Conservation (phyloP, 2,797 vertebrate species). For the Danio albolineatus region DNA sequence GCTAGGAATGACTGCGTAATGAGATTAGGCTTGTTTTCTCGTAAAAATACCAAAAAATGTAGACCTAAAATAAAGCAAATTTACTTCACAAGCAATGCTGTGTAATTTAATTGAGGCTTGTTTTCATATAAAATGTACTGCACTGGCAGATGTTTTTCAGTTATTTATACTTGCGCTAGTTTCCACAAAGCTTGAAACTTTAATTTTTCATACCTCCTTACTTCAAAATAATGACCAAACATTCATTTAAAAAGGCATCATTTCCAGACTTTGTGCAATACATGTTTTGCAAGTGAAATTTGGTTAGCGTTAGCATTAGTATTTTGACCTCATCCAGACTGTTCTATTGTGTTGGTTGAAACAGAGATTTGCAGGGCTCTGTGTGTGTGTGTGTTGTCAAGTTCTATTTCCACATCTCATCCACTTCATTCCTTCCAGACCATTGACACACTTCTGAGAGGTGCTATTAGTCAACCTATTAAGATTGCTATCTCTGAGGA, state of each 20-base stretch:
- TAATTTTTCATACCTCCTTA: not conserved
- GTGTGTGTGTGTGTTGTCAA: slow-evolving; percentile 19
- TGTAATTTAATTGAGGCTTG: slow-evolving; percentile 8
- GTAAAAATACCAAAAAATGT: too few relatives aligned
- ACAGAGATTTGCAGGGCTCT: not conserved
- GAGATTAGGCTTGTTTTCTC: too few relatives aligned
- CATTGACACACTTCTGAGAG: slow-evolving; percentile 57
- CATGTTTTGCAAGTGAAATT: not conserved
- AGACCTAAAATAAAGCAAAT: not conserved
- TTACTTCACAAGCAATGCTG: not conserved
- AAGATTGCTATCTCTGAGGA: slow-evolving; percentile 53
- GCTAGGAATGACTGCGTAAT: too few relatives aligned
- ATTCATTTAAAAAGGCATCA: not conserved
- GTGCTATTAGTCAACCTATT: slow-evolving; percentile 60
- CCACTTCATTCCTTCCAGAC: slow-evolving; percentile 30
- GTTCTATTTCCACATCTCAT: slow-evolving; percentile 31
- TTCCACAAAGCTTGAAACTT: slow-evolving; percentile 8
- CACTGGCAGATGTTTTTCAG: not conserved
- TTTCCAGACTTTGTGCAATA: not conserved
- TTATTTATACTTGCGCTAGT: slow-evolving; percentile 3
- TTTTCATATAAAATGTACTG: not conserved
- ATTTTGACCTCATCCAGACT: not conserved
- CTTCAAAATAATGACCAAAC: slow-evolving; percentile 10
- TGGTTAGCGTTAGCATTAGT: not conserved
- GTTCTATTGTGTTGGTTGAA: not conserved